Evolutionary conservation across 2,797 vertebrate genomes (phyloP).

Genomic region (Peromyscus melanophrys): DNA sequence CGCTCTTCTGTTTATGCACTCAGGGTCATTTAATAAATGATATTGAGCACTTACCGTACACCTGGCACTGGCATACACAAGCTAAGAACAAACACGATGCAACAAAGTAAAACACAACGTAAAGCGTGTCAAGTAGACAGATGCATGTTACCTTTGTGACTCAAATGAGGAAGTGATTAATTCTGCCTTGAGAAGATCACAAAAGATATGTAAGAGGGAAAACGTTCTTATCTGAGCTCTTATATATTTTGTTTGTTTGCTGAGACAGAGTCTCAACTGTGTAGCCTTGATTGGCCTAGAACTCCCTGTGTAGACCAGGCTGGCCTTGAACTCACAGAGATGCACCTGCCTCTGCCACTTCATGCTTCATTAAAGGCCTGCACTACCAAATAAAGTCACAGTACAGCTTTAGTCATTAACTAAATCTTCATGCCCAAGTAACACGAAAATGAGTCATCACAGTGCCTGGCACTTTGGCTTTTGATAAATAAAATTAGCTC

Average conservation of each 20-base stretch:
- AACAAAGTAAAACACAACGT: neutral
- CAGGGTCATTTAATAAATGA: neutral
- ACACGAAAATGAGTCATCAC: neutral
- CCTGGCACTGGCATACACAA: neutral
- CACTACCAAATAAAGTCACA: neutral
- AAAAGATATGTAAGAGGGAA: neutral
- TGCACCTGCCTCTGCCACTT: neutral
- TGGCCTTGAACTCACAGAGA: neutral
- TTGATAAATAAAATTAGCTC: neutral
- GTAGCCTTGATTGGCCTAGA: neutral
- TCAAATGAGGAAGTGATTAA: conserved; percentile 19
- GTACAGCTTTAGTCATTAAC: neutral
- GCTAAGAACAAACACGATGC: neutral
- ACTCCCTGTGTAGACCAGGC: neutral
- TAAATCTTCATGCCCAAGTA: neutral
- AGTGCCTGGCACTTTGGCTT: neutral
- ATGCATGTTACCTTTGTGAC: neutral
- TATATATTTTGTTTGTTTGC: neutral
- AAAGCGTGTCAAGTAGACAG: neutral
- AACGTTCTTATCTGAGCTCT: neutral
- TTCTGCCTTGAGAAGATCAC: neutral
- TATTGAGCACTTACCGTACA: neutral
- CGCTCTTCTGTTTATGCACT: neutral
- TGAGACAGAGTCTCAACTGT: neutral
- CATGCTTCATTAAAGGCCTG: neutral